Evolutionary conservation across 2,113 vertebrate genomes (phyloP).

Genomic region (Paramormyrops kingsleyae): DNA sequence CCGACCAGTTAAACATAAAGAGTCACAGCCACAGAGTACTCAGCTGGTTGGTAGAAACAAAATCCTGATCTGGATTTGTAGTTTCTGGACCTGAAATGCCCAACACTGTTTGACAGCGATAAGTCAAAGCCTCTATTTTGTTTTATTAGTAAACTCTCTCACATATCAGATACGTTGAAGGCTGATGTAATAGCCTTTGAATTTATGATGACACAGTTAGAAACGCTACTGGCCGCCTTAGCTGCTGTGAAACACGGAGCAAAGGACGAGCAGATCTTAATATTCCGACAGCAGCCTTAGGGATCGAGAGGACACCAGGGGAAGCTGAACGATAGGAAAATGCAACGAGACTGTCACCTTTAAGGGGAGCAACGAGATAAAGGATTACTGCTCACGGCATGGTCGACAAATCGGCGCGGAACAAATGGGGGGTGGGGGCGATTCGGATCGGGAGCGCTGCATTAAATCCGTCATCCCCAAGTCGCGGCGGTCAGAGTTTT

Average conservation of each 20-base stretch:
- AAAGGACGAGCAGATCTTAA: neutral
- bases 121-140: neutral
- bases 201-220: neutral
- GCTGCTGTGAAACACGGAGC: neutral
- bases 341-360: neutral
- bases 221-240: neutral
- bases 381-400: neutral
- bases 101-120: no score
- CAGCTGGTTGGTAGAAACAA: no score
- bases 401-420: neutral
- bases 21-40: no score
- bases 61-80: no score
- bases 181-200: neutral
- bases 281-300: neutral
- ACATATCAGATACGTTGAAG: neutral
- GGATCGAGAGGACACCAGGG: neutral
- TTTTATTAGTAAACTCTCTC: neutral
- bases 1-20: no score
- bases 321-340: neutral
- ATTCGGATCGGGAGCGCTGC: conserved; percentile 19
- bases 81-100: neutral
- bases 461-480: conserved; percentile 35
- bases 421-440: neutral
- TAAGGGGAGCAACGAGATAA: neutral
- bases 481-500: conserved; percentile 34